phyloP scores from a whole-genome alignment of 2,113 vertebrate genomes.

The Passer domesticus region DNA sequence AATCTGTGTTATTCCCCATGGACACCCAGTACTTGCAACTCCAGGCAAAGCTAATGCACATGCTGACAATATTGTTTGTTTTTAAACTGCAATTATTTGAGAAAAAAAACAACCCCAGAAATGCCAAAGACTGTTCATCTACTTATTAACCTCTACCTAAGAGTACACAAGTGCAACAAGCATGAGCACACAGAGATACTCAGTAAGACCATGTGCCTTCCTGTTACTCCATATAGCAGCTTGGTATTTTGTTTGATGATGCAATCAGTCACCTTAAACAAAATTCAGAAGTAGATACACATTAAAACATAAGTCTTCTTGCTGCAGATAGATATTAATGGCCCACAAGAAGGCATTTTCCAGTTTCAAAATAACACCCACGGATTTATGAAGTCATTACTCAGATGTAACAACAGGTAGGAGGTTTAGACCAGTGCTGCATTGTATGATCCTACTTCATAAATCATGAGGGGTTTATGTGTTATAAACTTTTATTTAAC shows the following conservation, averaged over 20 bases:
- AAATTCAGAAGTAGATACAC: background rate
- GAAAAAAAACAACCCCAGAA: background rate
- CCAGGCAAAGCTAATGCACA: background rate
- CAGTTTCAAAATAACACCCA: constrained; percentile 16
- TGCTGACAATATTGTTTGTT: background rate
- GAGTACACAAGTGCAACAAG: background rate
- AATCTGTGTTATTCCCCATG: background rate
- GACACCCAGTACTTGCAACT: fast-evolving
- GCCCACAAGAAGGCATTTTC: background rate
- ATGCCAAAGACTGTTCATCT: background rate
- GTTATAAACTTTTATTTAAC: background rate
- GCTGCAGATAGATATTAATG: background rate
- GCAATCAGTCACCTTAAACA: background rate
- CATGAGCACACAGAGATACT: background rate
- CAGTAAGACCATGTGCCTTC: fast-evolving
- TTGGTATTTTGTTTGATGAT: background rate
- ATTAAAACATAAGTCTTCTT: background rate
- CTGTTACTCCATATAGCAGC: background rate
- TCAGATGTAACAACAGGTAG: constrained; percentile 46
- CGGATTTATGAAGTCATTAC: constrained; percentile 34
- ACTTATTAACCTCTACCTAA: background rate
- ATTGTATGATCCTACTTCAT: background rate
- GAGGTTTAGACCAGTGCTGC: background rate
- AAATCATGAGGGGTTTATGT: background rate
- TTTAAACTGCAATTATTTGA: background rate